Base-by-base conservation (phyloP, 2,113 vertebrate species). In the Cryptomyrus ogoouensis region DNA sequence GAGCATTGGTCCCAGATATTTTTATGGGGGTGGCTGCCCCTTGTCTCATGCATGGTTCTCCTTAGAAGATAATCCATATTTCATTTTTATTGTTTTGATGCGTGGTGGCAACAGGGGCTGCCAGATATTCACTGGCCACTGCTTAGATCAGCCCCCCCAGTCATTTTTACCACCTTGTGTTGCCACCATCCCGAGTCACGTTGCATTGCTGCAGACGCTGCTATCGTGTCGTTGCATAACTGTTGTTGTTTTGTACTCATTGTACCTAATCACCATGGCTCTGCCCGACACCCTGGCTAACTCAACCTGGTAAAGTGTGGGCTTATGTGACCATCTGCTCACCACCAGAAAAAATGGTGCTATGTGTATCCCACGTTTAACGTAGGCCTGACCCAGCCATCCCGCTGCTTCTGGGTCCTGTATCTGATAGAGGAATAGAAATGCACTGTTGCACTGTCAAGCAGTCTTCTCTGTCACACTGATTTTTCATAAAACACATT, bases 201-300 rank as follows among this genome's bases (percentile, higher is more conserved):
- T 8, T 87, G 50, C 31, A 19, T 27, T 27, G 24, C 24, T 31
- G 85, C 47, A 52, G 49, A 87, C 15, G 6, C 13, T 31, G 85
- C n/a, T 31, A 50, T 52, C 15, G 84, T 12, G 27, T 50, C 2
- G 31, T 87, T 87, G 85, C 49, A 21, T 56, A 87, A 87, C 85
- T 53, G 24, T 31, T 35, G 50, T 87, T 87, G n/a, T 86, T 49
- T 86, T 50, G 83, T 85, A 50, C 85, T 87, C 85, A 52, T 49
- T 19, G 27, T 87, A 87, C 50, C 50, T 53, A 84, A 84, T 10
- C 21, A 35, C 15, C 27, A 42, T 21, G 50, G 50, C 50, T n/a
- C 15, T 47, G 50, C 85, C 10, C 3, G 24, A 27, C 31, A 47
- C 85, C 50, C 85, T 56, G 85, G 85, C 27, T 87, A 53, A 56